Evolutionary conservation across 2,797 vertebrate genomes (phyloP), one percentile per base, ranked within the genome.

Genomic region (Arrhamphus sclerolepis): DNA sequence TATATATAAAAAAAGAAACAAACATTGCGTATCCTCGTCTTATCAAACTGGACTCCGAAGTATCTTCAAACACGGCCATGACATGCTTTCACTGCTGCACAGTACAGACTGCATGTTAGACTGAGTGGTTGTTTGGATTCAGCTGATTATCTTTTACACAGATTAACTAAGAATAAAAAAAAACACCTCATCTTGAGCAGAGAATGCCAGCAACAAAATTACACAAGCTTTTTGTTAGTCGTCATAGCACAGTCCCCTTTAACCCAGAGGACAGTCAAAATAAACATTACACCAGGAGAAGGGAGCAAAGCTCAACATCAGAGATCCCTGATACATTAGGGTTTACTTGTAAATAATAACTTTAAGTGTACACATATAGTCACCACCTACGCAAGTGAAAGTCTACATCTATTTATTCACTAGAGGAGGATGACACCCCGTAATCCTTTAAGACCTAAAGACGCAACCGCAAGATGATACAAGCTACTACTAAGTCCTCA

Each of bases 361-460:
- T 38, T 6, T 5, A 50, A 24, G 58, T 58, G 3, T 66, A 66
- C 48, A 52, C 77, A 77, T 71, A 19, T 79, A 72, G 50, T 43
- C 70, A 41, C 14, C 9, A 73, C 78, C 81, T 86, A 85, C 85
- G 81, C 84, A 90, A 60, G 78, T 81, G 1, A 70, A 51, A 69
- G 58, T 73, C 72, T 70, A 11, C 9, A 41, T 40, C 82, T 75
- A 85, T 79, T 88, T 86, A 86, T 85, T 82, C 17, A 55, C 19
- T 14, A 3, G n/a, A 19, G 19, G 17, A 66, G 3, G 38, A 42
- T 68, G 70, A 74, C 50, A 48, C 48, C 31, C 5, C 7, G 0
- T 88, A 86, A 90, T 84, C 88, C 66, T 64, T 73, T 89, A 88
- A 90, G 50, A 62, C 70, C 62, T 5, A n/a, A 41, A 65, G 71